These are phyloP conservation scores for Ginglymostoma cirratum DNA, from an alignment of 2,113 vertebrate genomes.

Conservation along the genomic window DNA sequence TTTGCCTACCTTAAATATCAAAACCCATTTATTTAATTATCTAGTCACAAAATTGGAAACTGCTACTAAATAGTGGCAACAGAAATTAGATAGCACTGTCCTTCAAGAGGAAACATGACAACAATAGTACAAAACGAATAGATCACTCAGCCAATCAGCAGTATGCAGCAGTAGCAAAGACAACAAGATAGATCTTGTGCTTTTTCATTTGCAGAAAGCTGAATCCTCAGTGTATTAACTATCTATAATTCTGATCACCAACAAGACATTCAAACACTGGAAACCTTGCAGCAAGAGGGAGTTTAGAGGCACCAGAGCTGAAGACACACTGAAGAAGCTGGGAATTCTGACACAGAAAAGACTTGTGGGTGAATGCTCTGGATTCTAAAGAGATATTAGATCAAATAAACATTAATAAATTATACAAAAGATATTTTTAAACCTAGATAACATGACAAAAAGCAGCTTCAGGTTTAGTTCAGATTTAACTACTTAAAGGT, in stretches of 20 bases:
- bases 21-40: background rate
- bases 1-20: background rate
- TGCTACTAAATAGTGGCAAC: background rate
- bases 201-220: background rate
- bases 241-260: background rate
- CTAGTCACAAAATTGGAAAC: background rate
- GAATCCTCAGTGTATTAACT: background rate
- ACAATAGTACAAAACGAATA: background rate
- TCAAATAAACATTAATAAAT: background rate
- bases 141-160: background rate
- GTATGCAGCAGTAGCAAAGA: background rate
- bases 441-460: background rate
- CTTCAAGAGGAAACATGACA: background rate
- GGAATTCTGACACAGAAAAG: background rate
- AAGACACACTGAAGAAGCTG: background rate
- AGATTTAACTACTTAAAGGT: background rate
- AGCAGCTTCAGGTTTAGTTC: background rate
- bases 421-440: background rate
- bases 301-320: background rate
- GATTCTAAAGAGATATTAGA: background rate
- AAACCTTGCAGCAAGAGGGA: background rate
- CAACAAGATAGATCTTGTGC: background rate
- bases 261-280: background rate
- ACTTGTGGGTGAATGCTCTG: background rate
- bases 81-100: background rate